Percentiles rank a stretch among this genome's conserved stretches.
Evolutionary conservation across 2,797 vertebrate genomes (phyloP).

Genomic region (Echiichthys vipera): DNA sequence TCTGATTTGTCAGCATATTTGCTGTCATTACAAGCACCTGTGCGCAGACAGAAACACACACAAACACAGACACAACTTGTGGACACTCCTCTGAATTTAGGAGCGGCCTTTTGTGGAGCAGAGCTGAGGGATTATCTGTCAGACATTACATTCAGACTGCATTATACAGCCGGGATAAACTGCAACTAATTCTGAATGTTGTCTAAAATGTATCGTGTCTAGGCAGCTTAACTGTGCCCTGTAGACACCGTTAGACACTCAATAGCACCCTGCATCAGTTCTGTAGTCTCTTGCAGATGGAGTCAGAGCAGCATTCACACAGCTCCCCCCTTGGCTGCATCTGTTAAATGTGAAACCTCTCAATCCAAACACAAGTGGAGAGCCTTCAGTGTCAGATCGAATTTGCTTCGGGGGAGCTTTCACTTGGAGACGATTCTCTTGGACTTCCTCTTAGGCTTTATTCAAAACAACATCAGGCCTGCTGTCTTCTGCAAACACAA

Average conservation of each 20-base stretch:
- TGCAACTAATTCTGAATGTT: slow-evolving; percentile 11
- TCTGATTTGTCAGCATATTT: not conserved
- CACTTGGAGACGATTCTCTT: slow-evolving; percentile 9
- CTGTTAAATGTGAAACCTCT: slow-evolving; percentile 30
- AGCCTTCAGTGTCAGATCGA: slow-evolving; percentile 1
- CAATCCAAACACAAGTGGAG: slow-evolving; percentile 7
- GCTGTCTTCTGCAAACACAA: slow-evolving; percentile 39
- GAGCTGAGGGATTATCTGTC: slow-evolving; percentile 28
- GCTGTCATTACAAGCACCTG: not conserved
- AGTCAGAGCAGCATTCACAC: not conserved
- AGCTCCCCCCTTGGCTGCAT: slow-evolving; percentile 8
- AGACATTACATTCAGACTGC: slow-evolving; percentile 5
- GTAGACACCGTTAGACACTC: slow-evolving; percentile 23
- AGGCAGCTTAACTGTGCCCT: slow-evolving; percentile 24
- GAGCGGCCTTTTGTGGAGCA: not conserved
- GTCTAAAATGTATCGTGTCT: slow-evolving; percentile 20
- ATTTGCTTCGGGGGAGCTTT: slow-evolving; percentile 22
- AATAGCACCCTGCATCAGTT: not conserved
- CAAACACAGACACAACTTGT: slow-evolving; percentile 14
- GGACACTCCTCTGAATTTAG: slow-evolving; percentile 31
- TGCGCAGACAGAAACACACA: not conserved
- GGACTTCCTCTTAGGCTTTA: slow-evolving; percentile 38
- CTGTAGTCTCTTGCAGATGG: slow-evolving; percentile 11
- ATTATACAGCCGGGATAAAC: slow-evolving; percentile 18
- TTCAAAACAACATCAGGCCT: slow-evolving; percentile 32